These are phyloP conservation scores for Parnassius glacialis DNA, from an alignment of 2,888 invertebrate genomes.

Conservation along the genomic window DNA sequence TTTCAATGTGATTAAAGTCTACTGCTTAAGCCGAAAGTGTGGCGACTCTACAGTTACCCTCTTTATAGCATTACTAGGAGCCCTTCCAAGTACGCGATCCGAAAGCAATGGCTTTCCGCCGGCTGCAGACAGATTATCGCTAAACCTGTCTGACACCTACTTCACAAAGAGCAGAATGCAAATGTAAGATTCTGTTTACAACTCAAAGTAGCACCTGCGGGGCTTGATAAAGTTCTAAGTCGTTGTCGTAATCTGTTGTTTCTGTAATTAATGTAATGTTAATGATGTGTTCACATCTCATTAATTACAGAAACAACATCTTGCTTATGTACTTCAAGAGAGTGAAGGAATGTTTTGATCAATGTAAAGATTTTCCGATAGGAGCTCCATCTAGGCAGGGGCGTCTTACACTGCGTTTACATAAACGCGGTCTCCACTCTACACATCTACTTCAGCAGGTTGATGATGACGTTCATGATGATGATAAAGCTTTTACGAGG, in stretches of 20 bases:
- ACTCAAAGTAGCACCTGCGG: constrained; percentile 6
- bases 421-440: no score
- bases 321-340: no score
- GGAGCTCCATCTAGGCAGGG: no score
- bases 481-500: no score
- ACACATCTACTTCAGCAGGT: no score
- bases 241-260: constrained; percentile 2
- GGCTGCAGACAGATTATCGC: constrained; percentile 26
- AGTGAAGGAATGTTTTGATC: no score
- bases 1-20: no score
- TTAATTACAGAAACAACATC: no score
- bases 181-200: constrained; percentile 17
- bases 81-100: constrained; percentile 27
- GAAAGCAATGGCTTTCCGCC: constrained; percentile 31
- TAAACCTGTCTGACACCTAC: constrained; percentile 22
- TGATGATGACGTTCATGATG: no score
- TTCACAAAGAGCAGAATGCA: constrained; percentile 8
- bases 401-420: no score
- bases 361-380: no score
- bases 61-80: constrained; percentile 29
- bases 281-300: background rate
- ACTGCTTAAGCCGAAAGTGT: background rate
- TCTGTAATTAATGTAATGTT: background rate
- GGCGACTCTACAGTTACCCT: constrained; percentile 17
- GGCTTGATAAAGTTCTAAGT: constrained; percentile 5